Base-by-base conservation (phyloP, 2,797 vertebrate genomes). In the Nannoperca obscura region DNA sequence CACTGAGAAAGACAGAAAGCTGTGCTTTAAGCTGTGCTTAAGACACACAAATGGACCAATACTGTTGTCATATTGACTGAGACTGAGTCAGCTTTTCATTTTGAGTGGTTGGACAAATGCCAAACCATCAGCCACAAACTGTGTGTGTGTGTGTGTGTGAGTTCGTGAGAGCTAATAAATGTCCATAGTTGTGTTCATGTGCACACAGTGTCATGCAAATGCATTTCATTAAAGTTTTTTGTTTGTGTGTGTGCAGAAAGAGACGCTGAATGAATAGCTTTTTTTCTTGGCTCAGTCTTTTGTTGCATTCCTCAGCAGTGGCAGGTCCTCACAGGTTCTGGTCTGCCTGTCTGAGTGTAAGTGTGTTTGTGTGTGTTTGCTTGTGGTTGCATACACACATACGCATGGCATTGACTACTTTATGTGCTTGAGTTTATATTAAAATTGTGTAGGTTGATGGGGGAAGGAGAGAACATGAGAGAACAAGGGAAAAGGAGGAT, bases 51-150 rank as follows among this genome's bases (percentile, higher is more conserved):
- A 76, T 19, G 7, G 50, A 53, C 64, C n/a, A 47, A 36, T 63
- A 58, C 5, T 62, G 44, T 61, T 44, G 13, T 58, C 22, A 62
- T 68, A 71, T 50, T 81, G 82, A 88, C 57, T 7, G 15, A 54
- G 57, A 70, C 59, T 70, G 81, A 27, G 24, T 80, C 66, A 80
- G 63, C 58, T 68, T 82, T 84, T 88, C 77, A 86, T 80, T 89
- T 76, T 59, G 83, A 87, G 64, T 38, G 66, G 27, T 34, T 87
- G 83, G 79, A 82, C 38, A 24, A 49, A 53, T 67, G 82, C 83
- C 78, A 91, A 75, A 83, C 86, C 87, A 82, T 92, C 85, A 89
- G 66, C 65, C 67, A 81, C 61, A 81, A 72, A 69, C 19, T 69
- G 8, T 66, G 38, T 44, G n/a, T 66, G 55, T 44, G 19, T 10